Percentiles rank a stretch among this genome's conserved stretches.
Conservation (phyloP, 2,113 vertebrate species). For the Arvicanthis niloticus region DNA sequence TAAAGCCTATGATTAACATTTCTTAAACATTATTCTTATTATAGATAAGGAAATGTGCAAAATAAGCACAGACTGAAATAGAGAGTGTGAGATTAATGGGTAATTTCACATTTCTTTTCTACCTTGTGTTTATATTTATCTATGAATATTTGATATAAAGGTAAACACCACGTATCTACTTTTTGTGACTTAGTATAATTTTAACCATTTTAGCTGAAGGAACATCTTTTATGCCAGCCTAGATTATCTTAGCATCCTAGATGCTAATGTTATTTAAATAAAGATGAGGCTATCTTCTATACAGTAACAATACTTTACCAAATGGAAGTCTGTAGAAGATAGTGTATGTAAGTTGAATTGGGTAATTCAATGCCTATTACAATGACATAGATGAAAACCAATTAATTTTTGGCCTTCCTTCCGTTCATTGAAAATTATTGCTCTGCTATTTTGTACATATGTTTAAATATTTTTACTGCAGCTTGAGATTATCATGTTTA, state of each 20-base stretch:
- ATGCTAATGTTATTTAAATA: slow-evolving; percentile 1
- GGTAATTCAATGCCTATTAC: background rate
- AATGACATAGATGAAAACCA: background rate
- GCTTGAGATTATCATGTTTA: background rate
- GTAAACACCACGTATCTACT: background rate
- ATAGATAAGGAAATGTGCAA: background rate
- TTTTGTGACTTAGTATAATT: background rate
- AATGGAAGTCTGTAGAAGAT: background rate
- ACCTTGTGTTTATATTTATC: slow-evolving; percentile 1
- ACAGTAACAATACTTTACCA: background rate
- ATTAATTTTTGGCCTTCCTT: background rate
- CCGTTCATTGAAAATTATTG: background rate
- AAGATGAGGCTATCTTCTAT: background rate
- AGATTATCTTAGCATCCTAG: background rate
- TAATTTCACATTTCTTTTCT: background rate
- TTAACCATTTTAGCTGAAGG: slow-evolving; percentile 41
- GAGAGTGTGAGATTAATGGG: background rate
- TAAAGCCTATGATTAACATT: too few species aligned
- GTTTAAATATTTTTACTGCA: slow-evolving; percentile 27
- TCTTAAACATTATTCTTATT: background rate
- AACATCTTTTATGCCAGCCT: background rate
- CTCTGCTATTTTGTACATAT: background rate
- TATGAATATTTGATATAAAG: slow-evolving; percentile 26
- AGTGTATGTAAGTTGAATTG: background rate
- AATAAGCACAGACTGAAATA: background rate